A percentile compares a stretch with the other conserved stretches of the same genome.
Conservation (phyloP, 2,113 vertebrate genomes). For the Brachyistius frenatus region DNA sequence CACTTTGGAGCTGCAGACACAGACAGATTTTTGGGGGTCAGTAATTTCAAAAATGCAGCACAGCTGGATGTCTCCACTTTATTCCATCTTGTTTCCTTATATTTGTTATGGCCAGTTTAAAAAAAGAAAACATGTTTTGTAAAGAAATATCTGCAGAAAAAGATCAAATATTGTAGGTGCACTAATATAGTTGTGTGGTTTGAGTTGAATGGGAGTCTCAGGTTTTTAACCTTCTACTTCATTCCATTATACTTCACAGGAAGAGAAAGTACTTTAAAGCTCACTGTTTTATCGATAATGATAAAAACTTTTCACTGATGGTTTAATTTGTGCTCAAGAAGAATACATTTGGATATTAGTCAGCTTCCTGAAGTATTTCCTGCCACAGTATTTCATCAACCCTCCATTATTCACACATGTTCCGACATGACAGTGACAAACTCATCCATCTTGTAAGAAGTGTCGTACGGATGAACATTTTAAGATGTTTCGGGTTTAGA, state of each 20-base stretch:
- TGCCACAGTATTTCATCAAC: constrained; percentile 13
- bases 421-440: constrained; percentile 4
- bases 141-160: constrained; percentile 1
- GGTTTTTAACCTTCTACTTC: neutral
- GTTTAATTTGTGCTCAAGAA: neutral
- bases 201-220: neutral
- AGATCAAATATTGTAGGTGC: too few relatives aligned
- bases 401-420: constrained; percentile 12
- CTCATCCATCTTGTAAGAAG: neutral
- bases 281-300: constrained; percentile 4
- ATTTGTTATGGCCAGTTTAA: neutral
- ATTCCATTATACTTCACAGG: neutral
- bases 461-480: too few relatives aligned
- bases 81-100: neutral
- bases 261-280: neutral
- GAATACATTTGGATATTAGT: neutral
- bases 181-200: neutral
- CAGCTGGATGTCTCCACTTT: neutral
- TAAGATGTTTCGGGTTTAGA: neutral
- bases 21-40: neutral
- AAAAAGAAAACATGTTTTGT: neutral
- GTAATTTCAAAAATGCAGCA: neutral
- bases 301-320: neutral
- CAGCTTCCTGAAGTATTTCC: constrained; percentile 5
- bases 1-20: neutral